Percentiles rank a stretch among this genome's conserved stretches.
These are phyloP conservation scores for Lamproptera curius DNA, from an alignment of 2,888 invertebrate species.

Conservation along the genomic window DNA sequence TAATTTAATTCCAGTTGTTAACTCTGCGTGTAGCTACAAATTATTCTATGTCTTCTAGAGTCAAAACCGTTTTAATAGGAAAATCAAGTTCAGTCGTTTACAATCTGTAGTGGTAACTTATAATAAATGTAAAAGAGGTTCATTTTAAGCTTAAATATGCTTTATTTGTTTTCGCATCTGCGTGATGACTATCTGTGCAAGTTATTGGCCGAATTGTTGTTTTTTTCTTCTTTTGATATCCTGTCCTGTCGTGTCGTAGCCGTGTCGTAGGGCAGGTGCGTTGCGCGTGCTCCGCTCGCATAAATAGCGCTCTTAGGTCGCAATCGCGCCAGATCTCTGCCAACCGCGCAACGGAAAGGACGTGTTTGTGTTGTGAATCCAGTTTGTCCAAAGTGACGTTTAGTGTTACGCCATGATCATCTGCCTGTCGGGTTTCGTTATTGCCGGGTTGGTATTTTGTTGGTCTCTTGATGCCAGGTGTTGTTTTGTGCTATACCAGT, in stretches of 20 bases:
- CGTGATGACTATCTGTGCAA: no score
- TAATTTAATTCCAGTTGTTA: no score
- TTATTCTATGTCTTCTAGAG: no score
- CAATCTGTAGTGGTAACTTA: no score
- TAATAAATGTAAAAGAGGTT: no score
- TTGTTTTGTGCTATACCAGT: constrained; percentile 21
- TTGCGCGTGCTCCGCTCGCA: constrained; percentile 24
- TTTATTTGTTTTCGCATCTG: no score
- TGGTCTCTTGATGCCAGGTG: no score
- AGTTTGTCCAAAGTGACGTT: background rate
- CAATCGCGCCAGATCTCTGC: constrained; percentile 7
- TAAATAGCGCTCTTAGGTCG: constrained; percentile 23
- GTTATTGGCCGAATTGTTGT: no score
- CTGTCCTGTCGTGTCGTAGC: constrained; percentile 12
- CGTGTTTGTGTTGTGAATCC: background rate
- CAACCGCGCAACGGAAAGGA: constrained; percentile 9
- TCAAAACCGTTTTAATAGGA: no score
- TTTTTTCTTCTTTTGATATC: background rate
- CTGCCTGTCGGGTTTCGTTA: constrained; percentile 73
- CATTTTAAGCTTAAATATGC: no score
- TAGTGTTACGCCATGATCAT: constrained; percentile 55
- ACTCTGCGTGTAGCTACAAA: no score
- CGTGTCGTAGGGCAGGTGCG: constrained; percentile 27
- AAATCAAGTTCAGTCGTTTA: no score
- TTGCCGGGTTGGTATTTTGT: constrained; percentile 67